Percentiles rank a stretch among this genome's conserved stretches.
phyloP scores from a whole-genome alignment of 2,113 vertebrate genomes.

The Xenus cinereus region DNA sequence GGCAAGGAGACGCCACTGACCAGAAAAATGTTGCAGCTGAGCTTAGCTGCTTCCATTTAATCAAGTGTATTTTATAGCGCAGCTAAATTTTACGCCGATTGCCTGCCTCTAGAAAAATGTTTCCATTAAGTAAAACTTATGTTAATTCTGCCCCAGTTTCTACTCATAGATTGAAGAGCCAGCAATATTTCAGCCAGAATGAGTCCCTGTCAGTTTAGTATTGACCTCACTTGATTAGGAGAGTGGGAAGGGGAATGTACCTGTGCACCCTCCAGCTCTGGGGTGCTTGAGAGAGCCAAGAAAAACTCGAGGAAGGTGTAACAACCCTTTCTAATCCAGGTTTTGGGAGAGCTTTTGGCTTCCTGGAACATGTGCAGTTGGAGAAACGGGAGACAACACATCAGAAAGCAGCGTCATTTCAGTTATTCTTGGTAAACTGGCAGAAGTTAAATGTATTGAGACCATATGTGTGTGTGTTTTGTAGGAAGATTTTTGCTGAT shows the following conservation, averaged over 20 bases:
- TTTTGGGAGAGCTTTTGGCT: not conserved
- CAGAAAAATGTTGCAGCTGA: not conserved
- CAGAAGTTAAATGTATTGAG: not conserved
- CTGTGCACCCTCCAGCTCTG: fast-evolving
- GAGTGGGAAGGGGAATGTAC: not conserved
- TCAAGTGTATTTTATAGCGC: not conserved
- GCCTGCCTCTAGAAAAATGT: not conserved
- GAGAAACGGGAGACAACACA: not conserved
- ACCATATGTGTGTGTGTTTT: fast-evolving
- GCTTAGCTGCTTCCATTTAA: not conserved
- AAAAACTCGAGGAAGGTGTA: too few relatives aligned
- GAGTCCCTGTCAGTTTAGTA: not conserved
- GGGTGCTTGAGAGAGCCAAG: not conserved
- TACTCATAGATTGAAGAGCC: not conserved
- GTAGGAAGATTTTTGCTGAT: not conserved
- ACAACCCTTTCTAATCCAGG: not conserved
- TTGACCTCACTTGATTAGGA: not conserved
- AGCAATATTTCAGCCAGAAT: not conserved
- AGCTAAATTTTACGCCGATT: not conserved
- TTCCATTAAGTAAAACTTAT: not conserved
- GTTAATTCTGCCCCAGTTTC: not conserved
- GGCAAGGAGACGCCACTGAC: not conserved
- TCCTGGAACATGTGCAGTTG: fast-evolving
- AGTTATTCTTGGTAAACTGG: not conserved
- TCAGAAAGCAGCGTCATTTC: not conserved